Conservation (phyloP, 2,797 vertebrate genomes). For the Bryconaethiops microstoma region DNA sequence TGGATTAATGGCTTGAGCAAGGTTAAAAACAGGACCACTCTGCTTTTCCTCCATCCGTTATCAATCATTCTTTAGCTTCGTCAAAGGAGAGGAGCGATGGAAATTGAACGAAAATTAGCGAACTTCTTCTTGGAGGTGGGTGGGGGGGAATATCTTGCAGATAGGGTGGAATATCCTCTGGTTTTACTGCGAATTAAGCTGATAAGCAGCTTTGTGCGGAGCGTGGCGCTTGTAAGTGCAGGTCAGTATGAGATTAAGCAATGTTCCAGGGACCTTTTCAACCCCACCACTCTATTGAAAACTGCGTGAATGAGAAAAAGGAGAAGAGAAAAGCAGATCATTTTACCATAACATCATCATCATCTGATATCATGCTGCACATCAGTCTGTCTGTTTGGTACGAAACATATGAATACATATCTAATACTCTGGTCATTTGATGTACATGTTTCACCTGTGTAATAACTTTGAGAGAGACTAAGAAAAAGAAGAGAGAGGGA, state of each 20-base stretch:
- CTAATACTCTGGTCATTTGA: not conserved
- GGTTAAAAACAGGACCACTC: slow-evolving; percentile 83
- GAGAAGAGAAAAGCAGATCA: not conserved
- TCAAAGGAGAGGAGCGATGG: slow-evolving; percentile 69
- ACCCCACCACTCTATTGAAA: slow-evolving; percentile 12
- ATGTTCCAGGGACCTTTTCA: slow-evolving; percentile 34
- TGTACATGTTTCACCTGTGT: not conserved
- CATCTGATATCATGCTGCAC: not conserved
- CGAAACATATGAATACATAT: slow-evolving; percentile 13
- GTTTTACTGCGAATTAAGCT: slow-evolving; percentile 58
- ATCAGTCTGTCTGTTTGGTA: not conserved
- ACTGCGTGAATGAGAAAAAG: not conserved
- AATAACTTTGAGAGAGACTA: not conserved
- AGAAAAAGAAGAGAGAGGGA: not conserved
- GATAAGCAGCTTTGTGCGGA: slow-evolving; percentile 60
- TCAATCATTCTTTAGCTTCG: slow-evolving; percentile 82
- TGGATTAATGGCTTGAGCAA: slow-evolving; percentile 82
- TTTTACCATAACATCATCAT: not conserved
- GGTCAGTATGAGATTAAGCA: slow-evolving; percentile 39
- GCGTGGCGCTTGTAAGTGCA: slow-evolving; percentile 31
- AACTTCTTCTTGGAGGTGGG: slow-evolving; percentile 74
- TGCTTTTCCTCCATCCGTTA: slow-evolving; percentile 77
- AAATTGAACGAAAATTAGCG: slow-evolving; percentile 81
- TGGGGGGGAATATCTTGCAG: slow-evolving; percentile 61
- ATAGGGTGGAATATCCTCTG: slow-evolving; percentile 64